These are phyloP conservation scores for Cotesia vestalis DNA, from an alignment of 1,140 invertebrate species.

Conservation along the genomic window DNA sequence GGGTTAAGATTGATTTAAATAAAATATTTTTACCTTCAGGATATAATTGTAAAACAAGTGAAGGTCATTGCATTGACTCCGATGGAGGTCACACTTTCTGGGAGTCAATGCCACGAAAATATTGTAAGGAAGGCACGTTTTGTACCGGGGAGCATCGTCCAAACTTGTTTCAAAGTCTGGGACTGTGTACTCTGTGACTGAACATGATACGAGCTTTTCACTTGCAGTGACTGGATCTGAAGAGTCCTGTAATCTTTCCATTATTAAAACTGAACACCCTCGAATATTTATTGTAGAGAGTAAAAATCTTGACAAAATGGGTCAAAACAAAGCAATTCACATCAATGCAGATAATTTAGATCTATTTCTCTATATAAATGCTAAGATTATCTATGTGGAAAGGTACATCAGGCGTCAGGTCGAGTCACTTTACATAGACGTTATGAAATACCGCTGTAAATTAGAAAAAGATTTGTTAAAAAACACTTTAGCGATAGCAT, in stretches of 20 bases:
- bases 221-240: constrained; percentile 4
- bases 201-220: constrained; percentile 38
- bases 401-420: constrained; percentile 24
- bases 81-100: too few species aligned
- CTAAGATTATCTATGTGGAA: constrained; percentile 36
- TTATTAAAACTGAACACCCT: constrained; percentile 41
- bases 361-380: constrained; percentile 37
- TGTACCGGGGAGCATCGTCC: too few species aligned
- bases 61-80: too few species aligned
- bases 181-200: too few species aligned
- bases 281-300: constrained; percentile 38
- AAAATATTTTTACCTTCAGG: too few species aligned
- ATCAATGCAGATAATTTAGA: constrained; percentile 33
- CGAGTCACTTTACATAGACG: constrained; percentile 24
- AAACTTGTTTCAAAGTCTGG: too few species aligned
- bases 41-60: too few species aligned
- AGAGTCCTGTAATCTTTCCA: constrained; percentile 23
- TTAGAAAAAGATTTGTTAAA: constrained; percentile 28
- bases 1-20: too few species aligned
- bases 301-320: background rate
- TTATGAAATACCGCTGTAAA: constrained; percentile 14
- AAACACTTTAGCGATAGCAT: constrained; percentile 31
- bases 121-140: too few species aligned
- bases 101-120: too few species aligned
- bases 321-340: constrained; percentile 35